These are phyloP conservation scores for Reinhardtius hippoglossoides DNA, from an alignment of 2,113 vertebrate species.

Conservation along the genomic window DNA sequence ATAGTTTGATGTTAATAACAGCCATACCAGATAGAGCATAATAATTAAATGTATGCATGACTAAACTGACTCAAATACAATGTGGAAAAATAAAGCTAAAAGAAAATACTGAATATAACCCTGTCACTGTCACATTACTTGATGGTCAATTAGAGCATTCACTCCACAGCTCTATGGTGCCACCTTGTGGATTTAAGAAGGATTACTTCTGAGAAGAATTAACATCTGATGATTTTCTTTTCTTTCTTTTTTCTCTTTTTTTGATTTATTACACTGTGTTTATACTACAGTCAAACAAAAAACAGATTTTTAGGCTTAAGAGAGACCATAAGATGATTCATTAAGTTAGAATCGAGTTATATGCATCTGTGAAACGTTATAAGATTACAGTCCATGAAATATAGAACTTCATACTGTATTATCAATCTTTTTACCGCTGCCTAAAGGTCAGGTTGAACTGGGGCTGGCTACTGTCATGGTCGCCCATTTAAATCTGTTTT, in stretches of 20 bases:
- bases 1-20: no score
- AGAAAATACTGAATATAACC: background rate
- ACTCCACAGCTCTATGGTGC: conserved; percentile 10
- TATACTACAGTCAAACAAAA: no score
- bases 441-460: background rate
- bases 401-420: background rate
- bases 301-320: no score
- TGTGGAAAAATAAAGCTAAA: background rate
- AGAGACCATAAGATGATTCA: no score
- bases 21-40: no score
- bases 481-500: background rate
- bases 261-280: no score
- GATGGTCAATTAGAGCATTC: background rate
- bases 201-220: background rate
- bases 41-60: no score
- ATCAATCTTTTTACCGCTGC: background rate
- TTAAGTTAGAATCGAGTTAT: background rate
- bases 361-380: background rate
- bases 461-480: no score
- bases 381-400: background rate
- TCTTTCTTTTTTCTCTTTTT: background rate
- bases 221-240: background rate
- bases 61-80: no score
- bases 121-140: background rate
- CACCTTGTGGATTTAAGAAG: conserved; percentile 43